Evolutionary conservation across 2,797 vertebrate species (phyloP), one percentile per base, ranked within the genome.

Genomic region (Megalops cyprinoides): DNA sequence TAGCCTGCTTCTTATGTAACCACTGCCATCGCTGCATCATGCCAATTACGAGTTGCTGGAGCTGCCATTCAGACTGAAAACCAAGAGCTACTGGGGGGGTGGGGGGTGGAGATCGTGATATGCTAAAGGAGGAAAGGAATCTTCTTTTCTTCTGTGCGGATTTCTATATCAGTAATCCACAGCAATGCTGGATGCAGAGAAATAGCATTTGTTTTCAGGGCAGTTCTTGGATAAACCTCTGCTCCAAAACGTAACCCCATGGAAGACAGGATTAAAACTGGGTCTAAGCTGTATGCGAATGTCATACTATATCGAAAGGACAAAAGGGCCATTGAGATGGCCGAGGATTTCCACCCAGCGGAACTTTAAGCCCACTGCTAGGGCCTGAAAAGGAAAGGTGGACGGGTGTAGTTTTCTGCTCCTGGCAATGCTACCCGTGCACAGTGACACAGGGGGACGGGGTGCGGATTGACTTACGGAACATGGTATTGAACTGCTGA

Each of bases 401-500:
- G 49, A 28, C 44, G 28, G 48, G 74, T 25, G n/a, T 53, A 14
- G 15, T 31, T 75, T 46, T 5, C 25, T 44, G 42, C 12, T 14
- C 9, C 74, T 46, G 51, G 46, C 25, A 31, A 75, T 10, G 46
- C 73, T 74, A 25, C 49, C 73, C 73, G 49, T 75, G n/a, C 74
- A 18, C 74, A 18, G n/a, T 37, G 28, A 46, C 71, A 8, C 23
- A 28, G n/a, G 31, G 25, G 31, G 15, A 9, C 15, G 28, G 31
- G 23, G 78, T 20, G 39, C 14, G 82, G 1, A 23, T 23, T 77
- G 83, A 96, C 95, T 94, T 90, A 96, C 95, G 95, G 87, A 96
- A 96, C 95, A 96, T 96, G 18, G 95, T 96, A 77, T 96, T 96
- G 87, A 96, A 96, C 84, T 96, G 95, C 80, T 95, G 95, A 9